Conservation (phyloP, 2,888 invertebrate genomes). For the Galeopsomyia nigrocyanea region DNA sequence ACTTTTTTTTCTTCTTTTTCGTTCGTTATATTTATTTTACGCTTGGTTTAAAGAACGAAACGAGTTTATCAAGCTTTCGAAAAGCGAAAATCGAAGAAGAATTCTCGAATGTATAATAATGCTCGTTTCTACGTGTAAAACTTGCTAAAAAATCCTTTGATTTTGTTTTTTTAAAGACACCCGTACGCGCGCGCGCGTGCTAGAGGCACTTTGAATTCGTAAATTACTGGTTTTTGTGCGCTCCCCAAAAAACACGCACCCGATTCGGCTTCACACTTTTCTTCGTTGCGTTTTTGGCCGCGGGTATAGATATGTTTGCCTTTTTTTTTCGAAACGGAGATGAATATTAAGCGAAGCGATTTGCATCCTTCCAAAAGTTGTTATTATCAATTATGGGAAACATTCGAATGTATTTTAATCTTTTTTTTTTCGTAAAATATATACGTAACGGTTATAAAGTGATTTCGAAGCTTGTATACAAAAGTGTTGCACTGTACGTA, state of each 20-base stretch:
- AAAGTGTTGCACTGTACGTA: too few species aligned
- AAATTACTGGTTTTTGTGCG: conserved; percentile 65
- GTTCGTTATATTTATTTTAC: neutral
- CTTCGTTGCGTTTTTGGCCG: conserved; percentile 9
- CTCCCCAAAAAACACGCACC: conserved; percentile 51
- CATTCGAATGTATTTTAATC: neutral
- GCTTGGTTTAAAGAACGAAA: too few species aligned
- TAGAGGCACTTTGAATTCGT: conserved; percentile 56
- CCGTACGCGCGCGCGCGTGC: neutral
- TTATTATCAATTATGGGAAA: neutral
- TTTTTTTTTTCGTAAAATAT: too few species aligned
- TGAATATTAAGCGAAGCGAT: neutral
- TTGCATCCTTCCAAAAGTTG: neutral
- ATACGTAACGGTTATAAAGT: too few species aligned
- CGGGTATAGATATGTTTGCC: too few species aligned
- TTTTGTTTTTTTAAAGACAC: neutral
- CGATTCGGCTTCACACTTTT: conserved; percentile 23
- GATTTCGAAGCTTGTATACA: too few species aligned
- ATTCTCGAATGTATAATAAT: too few species aligned
- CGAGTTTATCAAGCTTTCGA: too few species aligned
- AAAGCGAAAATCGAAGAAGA: too few species aligned
- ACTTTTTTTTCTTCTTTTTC: neutral
- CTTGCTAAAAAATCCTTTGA: too few species aligned
- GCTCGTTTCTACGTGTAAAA: too few species aligned
- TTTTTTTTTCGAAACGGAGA: too few species aligned